These are phyloP conservation scores for Galagoides demidoff DNA, from an alignment of 2,797 vertebrate genomes.

Conservation along the genomic window DNA sequence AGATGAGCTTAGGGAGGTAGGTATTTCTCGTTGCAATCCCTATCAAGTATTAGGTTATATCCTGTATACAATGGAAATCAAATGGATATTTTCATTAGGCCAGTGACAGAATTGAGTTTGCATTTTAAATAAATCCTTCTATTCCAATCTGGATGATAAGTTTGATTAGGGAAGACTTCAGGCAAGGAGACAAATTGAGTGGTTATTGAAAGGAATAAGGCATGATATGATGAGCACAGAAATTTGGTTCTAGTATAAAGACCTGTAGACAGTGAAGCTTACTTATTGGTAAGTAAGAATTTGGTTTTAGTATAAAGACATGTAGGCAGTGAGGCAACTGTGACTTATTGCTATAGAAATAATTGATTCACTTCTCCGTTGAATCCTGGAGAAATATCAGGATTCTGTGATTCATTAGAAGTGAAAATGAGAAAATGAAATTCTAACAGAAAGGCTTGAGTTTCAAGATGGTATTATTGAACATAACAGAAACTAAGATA, in stretches of 20 bases:
- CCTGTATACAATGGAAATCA: neutral
- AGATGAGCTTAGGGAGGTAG: neutral
- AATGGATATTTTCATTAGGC: neutral
- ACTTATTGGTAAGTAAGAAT: no score
- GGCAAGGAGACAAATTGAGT: neutral
- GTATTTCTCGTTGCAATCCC: neutral
- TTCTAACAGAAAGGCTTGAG: neutral
- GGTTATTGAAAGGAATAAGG: neutral
- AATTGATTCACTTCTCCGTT: no score
- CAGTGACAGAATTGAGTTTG: neutral
- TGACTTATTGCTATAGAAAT: no score
- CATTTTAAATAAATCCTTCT: conserved; percentile 10
- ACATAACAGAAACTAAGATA: neutral
- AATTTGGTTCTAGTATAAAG: neutral
- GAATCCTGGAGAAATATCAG: neutral
- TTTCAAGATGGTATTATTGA: neutral
- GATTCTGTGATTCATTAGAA: neutral
- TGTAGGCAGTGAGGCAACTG: no score
- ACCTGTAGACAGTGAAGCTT: neutral
- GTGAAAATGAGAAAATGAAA: neutral
- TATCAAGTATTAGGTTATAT: neutral
- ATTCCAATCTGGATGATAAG: neutral
- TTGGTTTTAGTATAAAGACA: no score
- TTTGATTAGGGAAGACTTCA: neutral
- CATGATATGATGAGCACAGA: neutral